Percentiles rank a stretch among this genome's conserved stretches.
Conservation (phyloP, 2,797 vertebrate genomes). For the Bufotes viridis region DNA sequence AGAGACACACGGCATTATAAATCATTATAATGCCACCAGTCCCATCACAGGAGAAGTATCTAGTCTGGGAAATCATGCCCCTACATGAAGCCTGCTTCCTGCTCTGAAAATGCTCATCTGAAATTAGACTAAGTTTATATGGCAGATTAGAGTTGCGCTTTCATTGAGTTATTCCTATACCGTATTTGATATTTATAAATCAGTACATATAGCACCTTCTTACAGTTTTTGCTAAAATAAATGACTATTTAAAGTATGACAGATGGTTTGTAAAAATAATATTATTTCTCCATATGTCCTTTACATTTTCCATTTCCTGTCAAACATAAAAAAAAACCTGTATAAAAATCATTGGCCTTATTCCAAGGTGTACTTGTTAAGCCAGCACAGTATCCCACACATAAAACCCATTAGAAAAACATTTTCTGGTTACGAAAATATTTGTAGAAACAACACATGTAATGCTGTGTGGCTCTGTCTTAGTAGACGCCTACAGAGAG, state of each 20-base stretch:
- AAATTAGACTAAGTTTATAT: background rate
- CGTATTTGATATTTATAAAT: background rate
- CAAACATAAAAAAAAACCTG: conserved; percentile 5
- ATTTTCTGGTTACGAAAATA: background rate
- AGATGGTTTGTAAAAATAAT: background rate
- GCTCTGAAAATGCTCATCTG: no score
- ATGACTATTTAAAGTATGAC: background rate
- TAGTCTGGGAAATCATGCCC: no score
- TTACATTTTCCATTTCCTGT: background rate
- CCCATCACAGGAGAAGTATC: no score
- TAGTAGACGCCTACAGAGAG: background rate
- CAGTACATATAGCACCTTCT: background rate
- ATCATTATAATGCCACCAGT: no score
- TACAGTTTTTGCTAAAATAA: background rate
- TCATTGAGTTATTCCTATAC: background rate
- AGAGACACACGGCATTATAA: no score
- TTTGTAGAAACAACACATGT: background rate
- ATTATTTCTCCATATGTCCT: background rate
- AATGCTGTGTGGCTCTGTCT: background rate
- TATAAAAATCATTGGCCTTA: background rate
- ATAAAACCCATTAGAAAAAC: background rate
- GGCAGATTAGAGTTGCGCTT: background rate
- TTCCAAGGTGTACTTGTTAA: conserved; percentile 4
- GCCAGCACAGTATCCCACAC: background rate
- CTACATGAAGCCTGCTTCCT: no score